Evolutionary conservation across 1,140 invertebrate species (phyloP).

Genomic region (Euglossa dilemma): DNA sequence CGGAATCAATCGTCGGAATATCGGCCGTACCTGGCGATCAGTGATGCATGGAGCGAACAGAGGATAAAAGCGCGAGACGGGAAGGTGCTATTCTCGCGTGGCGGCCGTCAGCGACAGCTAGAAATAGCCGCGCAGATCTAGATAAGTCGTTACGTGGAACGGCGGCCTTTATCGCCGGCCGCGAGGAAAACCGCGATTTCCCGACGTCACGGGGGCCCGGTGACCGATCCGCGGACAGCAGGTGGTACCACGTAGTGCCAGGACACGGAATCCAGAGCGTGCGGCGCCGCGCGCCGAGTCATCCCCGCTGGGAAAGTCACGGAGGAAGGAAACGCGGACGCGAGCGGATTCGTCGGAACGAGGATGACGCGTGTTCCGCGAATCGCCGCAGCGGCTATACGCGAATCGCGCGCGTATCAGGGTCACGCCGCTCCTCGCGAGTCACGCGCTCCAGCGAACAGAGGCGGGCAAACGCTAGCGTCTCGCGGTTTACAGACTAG

Average conservation of each 20-base stretch:
- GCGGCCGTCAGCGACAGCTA: slow-evolving; percentile 15
- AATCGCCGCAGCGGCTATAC: slow-evolving; percentile 19
- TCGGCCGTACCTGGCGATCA: slow-evolving; percentile 20
- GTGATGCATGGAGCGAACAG: slow-evolving; percentile 10
- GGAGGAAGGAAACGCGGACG: slow-evolving; percentile 34
- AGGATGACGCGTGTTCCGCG: slow-evolving; percentile 61
- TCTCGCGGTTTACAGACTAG: neutral
- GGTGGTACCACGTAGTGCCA: slow-evolving; percentile 56
- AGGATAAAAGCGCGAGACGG: slow-evolving; percentile 15
- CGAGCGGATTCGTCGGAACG: slow-evolving; percentile 32
- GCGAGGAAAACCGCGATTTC: slow-evolving; percentile 26
- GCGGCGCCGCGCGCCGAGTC: slow-evolving; percentile 12
- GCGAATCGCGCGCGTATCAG: slow-evolving; percentile 54
- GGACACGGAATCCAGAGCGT: slow-evolving; percentile 56
- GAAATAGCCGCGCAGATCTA: slow-evolving; percentile 59
- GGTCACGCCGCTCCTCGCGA: slow-evolving; percentile 58
- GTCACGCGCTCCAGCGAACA: slow-evolving; percentile 27
- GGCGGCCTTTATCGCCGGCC: slow-evolving; percentile 2
- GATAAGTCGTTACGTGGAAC: slow-evolving; percentile 61
- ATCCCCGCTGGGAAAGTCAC: slow-evolving; percentile 45
- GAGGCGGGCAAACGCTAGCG: neutral
- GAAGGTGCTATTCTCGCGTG: slow-evolving; percentile 22
- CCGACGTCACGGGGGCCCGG: slow-evolving; percentile 24
- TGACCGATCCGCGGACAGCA: slow-evolving; percentile 42
- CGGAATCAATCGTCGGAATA: slow-evolving; percentile 1